phyloP scores from a whole-genome alignment of 2,797 vertebrate species.

The Spheniscus humboldti region DNA sequence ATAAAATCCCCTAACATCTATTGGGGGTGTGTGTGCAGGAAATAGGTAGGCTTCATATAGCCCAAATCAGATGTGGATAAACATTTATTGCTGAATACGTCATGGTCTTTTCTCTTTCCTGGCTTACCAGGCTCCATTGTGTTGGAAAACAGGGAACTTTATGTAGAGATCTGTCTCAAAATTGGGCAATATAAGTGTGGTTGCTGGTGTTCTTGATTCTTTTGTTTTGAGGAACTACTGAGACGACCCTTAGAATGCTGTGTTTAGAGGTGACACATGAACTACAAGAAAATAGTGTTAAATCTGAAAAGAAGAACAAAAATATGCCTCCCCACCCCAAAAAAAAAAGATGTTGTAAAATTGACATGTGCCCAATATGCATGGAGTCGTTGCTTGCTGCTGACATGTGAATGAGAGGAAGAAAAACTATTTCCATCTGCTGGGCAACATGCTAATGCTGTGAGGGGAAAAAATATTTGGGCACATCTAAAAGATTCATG shows the following conservation, averaged over 20 bases:
- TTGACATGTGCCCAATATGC: neutral
- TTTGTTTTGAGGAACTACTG: neutral
- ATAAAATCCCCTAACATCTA: neutral
- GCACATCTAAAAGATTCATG: neutral
- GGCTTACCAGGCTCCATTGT: neutral
- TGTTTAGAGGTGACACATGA: neutral
- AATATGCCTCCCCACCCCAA: rapidly evolving
- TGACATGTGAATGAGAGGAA: neutral
- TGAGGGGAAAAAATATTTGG: neutral
- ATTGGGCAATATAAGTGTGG: neutral
- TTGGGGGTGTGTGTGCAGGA: rapidly evolving
- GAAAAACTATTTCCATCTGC: neutral
- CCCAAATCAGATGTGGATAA: neutral
- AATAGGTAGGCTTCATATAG: neutral
- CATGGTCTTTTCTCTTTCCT: neutral
- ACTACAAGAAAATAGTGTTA: neutral
- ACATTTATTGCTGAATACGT: neutral
- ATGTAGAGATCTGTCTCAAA: neutral
- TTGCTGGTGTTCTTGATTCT: neutral
- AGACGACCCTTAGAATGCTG: neutral
- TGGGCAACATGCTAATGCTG: neutral
- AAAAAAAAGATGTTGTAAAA: neutral
- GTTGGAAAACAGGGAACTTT: neutral
- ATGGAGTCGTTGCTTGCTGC: neutral
- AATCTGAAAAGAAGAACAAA: neutral